These are phyloP conservation scores for Brevimyrus niger DNA, from an alignment of 2,113 vertebrate species.

Conservation along the genomic window DNA sequence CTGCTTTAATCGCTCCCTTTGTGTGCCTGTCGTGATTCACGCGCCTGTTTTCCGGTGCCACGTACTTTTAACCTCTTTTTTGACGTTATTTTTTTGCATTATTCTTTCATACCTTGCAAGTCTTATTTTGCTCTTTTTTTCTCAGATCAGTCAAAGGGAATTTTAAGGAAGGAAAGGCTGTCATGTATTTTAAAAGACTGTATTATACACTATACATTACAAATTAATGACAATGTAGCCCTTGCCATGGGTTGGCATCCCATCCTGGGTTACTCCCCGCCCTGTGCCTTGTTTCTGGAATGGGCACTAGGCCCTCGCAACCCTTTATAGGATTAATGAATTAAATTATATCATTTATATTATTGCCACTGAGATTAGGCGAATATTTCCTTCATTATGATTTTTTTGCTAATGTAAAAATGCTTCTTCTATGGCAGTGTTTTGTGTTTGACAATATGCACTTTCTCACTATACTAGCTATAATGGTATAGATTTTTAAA, in stretches of 20 bases:
- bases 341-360: not conserved
- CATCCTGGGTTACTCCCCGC: not conserved
- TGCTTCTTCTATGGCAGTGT: not conserved
- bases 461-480: not conserved
- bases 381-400: not conserved
- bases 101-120: not conserved
- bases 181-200: not conserved
- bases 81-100: not conserved
- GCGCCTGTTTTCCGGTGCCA: not conserved
- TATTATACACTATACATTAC: not conserved
- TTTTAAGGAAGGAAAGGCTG: not conserved
- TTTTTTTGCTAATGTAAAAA: not conserved
- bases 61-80: not conserved
- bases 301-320: not conserved
- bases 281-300: not conserved
- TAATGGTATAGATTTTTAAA: not conserved
- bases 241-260: not conserved
- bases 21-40: not conserved
- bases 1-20: conserved; percentile 20
- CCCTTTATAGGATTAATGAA: not conserved
- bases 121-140: not conserved
- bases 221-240: not conserved
- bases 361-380: not conserved
- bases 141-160: not conserved
- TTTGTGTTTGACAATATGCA: not conserved